Conservation (phyloP, 2,797 vertebrate genomes). For the Tauraco hartlaubi region DNA sequence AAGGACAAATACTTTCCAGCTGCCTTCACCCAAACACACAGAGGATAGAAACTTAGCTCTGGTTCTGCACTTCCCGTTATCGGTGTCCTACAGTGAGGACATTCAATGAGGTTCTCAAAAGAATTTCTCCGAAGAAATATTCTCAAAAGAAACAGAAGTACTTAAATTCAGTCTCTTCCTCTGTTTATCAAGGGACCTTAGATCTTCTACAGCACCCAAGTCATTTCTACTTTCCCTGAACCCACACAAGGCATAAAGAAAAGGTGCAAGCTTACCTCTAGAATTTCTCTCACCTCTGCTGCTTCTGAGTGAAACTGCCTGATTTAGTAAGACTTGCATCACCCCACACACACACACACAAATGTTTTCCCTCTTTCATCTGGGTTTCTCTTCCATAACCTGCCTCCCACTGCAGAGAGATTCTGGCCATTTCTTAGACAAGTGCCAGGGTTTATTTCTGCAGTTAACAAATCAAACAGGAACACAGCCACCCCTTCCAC, state of each 20-base stretch:
- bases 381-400: not conserved
- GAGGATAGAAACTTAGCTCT: not conserved
- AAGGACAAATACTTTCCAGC: conserved; percentile 1
- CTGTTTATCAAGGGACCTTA: not conserved
- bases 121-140: too few species aligned
- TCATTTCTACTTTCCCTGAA: not conserved
- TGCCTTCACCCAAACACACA: not conserved
- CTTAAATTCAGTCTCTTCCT: not conserved
- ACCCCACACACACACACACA: not conserved
- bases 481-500: not conserved
- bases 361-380: not conserved
- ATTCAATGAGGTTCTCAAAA: not conserved
- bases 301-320: not conserved
- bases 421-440: not conserved
- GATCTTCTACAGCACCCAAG: not conserved
- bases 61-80: not conserved
- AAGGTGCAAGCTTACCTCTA: not conserved
- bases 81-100: not conserved
- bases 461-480: not conserved
- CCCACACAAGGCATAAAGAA: not conserved
- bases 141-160: not conserved
- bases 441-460: not conserved
- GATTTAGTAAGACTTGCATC: not conserved
- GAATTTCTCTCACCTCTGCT: not conserved
- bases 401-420: not conserved